Conservation (phyloP, 2,113 vertebrate genomes). For the Sprattus sprattus region DNA sequence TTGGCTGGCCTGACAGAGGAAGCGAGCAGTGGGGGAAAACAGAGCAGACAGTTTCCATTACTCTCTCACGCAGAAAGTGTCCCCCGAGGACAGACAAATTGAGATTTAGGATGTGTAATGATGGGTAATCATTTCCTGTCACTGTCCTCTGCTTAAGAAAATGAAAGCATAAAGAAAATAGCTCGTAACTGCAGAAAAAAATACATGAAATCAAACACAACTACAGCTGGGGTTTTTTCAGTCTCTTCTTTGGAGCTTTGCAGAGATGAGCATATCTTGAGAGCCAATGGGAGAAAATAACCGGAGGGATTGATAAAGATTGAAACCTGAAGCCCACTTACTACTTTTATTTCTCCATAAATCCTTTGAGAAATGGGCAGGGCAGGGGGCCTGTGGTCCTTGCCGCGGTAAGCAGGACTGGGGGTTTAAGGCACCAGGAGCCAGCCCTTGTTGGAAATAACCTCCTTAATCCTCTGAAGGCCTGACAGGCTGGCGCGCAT, state of each 20-base stretch:
- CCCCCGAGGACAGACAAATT: slow-evolving; percentile 81
- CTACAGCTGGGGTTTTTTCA: slow-evolving; percentile 5
- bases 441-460: slow-evolving; percentile 51
- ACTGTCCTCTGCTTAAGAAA: slow-evolving; percentile 56
- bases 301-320: slow-evolving; percentile 1
- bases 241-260: not conserved
- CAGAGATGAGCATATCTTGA: not conserved
- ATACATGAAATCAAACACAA: slow-evolving; percentile 12
- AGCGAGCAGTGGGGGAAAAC: slow-evolving; percentile 67
- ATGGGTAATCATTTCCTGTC: slow-evolving; percentile 84
- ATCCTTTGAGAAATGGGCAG: slow-evolving; percentile 64
- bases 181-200: slow-evolving; percentile 30
- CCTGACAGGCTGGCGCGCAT: slow-evolving; percentile 35
- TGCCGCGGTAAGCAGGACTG: slow-evolving; percentile 59
- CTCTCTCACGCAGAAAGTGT: slow-evolving; percentile 72
- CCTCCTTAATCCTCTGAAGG: slow-evolving; percentile 52
- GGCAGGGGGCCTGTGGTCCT: slow-evolving; percentile 53
- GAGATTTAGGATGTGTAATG: slow-evolving; percentile 84
- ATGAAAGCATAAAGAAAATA: slow-evolving; percentile 15
- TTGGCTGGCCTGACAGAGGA: slow-evolving; percentile 60
- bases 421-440: slow-evolving; percentile 48
- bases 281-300: slow-evolving; percentile 33
- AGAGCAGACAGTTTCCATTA: slow-evolving; percentile 83
- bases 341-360: slow-evolving; percentile 68
- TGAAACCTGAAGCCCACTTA: slow-evolving; percentile 47